A percentile compares a stretch with the other conserved stretches of the same genome.
phyloP scores from a whole-genome alignment of 2,113 vertebrate species.

The Gorsachius goisagi region DNA sequence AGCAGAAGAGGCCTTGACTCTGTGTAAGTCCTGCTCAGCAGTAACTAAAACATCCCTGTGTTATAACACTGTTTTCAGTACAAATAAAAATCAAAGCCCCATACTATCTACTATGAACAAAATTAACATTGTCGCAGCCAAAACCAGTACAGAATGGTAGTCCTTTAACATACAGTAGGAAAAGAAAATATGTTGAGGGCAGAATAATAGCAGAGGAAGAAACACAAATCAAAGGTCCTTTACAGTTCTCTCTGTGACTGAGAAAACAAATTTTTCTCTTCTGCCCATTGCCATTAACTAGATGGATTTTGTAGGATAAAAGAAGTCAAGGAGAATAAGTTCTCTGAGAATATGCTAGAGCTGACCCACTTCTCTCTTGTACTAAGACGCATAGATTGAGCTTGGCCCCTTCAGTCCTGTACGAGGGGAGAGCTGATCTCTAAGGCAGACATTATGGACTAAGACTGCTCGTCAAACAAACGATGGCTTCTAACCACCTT shows the following conservation, averaged over 20 bases:
- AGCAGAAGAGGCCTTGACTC: neutral
- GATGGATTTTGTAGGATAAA: neutral
- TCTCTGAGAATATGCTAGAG: neutral
- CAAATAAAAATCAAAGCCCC: neutral
- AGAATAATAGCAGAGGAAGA: neutral
- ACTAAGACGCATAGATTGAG: neutral
- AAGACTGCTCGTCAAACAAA: rapidly evolving
- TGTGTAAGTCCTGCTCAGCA: neutral
- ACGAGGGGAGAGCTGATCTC: neutral
- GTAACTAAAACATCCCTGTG: neutral
- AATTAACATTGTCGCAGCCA: neutral
- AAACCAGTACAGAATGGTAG: neutral
- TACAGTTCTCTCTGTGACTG: neutral
- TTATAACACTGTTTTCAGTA: neutral
- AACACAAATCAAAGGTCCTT: neutral
- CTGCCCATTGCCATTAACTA: neutral
- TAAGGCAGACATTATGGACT: neutral
- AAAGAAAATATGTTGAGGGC: neutral
- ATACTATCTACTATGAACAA: neutral
- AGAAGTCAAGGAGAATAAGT: neutral
- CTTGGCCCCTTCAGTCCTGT: neutral
- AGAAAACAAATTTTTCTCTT: neutral
- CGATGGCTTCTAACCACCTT: neutral
- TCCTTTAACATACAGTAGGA: neutral
- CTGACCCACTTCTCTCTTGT: neutral